Percentiles rank a stretch among this genome's conserved stretches.
These are phyloP conservation scores for Premnoplex brunnescens DNA, from an alignment of 2,797 vertebrate genomes.

Conservation along the genomic window DNA sequence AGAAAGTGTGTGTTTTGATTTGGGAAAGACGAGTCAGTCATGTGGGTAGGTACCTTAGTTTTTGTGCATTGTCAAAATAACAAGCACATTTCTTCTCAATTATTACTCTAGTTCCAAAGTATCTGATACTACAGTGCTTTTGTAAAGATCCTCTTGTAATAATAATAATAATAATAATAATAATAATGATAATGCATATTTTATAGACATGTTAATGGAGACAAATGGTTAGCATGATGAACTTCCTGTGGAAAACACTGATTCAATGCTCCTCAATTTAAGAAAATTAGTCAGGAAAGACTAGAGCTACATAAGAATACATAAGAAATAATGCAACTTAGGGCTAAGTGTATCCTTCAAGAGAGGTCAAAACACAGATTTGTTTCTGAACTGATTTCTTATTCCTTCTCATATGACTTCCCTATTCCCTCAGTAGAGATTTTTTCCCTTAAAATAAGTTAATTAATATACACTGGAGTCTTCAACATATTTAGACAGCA, in stretches of 20 bases:
- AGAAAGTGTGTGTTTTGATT: neutral
- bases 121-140: neutral
- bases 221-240: neutral
- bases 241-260: neutral
- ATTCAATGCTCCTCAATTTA: neutral
- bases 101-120: neutral
- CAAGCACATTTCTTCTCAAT: neutral
- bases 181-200: neutral
- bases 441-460: neutral
- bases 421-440: neutral
- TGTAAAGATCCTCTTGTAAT: neutral
- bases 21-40: neutral
- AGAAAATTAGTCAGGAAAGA: neutral
- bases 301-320: neutral
- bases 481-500: neutral
- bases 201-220: neutral
- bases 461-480: neutral
- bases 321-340: neutral
- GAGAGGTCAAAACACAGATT: neutral
- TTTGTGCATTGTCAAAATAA: neutral
- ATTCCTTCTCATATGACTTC: neutral
- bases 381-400: neutral
- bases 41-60: neutral
- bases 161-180: neutral
- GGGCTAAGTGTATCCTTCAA: neutral